phyloP scores from a whole-genome alignment of 2,888 invertebrate genomes.

The Diadromus collaris region DNA sequence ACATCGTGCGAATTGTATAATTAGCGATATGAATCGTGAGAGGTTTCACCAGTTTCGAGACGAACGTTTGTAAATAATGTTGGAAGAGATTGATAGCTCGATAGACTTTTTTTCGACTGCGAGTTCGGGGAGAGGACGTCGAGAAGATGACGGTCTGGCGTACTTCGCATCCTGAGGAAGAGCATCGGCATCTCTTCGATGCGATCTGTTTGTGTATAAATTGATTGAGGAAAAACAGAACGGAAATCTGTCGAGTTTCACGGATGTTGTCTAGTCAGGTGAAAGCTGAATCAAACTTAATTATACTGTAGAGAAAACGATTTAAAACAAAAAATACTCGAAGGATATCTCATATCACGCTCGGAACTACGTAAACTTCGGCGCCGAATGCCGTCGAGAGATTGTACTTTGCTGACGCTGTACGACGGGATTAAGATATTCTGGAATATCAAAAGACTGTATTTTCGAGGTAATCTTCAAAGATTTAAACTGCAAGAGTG shows the following conservation, averaged over 20 bases:
- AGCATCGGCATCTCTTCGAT: conserved; percentile 20
- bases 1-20: neutral
- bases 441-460: conserved; percentile 64
- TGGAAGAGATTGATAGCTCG: conserved; percentile 2
- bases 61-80: conserved; percentile 29
- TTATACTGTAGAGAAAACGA: conserved; percentile 28
- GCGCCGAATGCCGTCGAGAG: neutral
- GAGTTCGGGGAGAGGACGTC: neutral
- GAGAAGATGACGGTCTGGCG: neutral
- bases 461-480: conserved; percentile 62
- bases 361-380: conserved; percentile 20
- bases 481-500: conserved; percentile 45
- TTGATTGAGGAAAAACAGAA: conserved; percentile 17
- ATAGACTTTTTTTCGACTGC: neutral
- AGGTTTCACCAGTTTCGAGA: conserved; percentile 3
- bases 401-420: conserved; percentile 22
- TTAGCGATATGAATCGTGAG: neutral
- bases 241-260: neutral
- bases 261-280: conserved; percentile 52
- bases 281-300: conserved; percentile 50
- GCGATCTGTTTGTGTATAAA: conserved; percentile 52
- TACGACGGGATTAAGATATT: conserved; percentile 46
- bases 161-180: neutral
- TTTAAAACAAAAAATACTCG: conserved; percentile 24
- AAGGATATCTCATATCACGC: conserved; percentile 52